phyloP scores from a whole-genome alignment of 1,140 invertebrate genomes.

The Bombus haemorrhoidalis region DNA sequence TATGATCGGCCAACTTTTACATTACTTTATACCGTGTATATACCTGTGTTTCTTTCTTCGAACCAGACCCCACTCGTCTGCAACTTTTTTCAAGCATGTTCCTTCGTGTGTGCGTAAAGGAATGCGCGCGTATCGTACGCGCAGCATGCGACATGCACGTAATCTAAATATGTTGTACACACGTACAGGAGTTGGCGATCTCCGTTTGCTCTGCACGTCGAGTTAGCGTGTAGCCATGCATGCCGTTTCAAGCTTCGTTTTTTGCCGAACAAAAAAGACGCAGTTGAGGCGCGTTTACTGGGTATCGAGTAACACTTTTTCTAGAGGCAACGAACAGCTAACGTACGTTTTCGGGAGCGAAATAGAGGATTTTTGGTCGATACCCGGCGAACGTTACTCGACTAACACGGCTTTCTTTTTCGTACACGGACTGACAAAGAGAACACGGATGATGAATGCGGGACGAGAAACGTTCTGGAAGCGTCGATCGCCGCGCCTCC shows the following conservation, averaged over 20 bases:
- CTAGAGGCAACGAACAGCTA: neutral
- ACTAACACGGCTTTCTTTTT: conserved; percentile 13
- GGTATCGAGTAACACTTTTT: neutral
- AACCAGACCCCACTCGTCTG: conserved; percentile 19
- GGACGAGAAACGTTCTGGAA: conserved; percentile 21
- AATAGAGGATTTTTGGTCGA: neutral
- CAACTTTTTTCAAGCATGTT: conserved; percentile 39
- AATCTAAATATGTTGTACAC: conserved; percentile 54
- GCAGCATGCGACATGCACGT: conserved; percentile 69
- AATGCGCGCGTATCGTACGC: conserved; percentile 1
- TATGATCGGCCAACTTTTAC: conserved; percentile 74
- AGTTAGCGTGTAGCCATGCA: conserved; percentile 37
- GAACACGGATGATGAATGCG: conserved; percentile 25
- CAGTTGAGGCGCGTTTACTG: conserved; percentile 2
- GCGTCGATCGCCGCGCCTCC: neutral
- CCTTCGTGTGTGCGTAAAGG: neutral
- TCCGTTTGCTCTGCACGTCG: conserved; percentile 47
- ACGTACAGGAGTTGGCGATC: conserved; percentile 18
- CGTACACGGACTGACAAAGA: conserved; percentile 36
- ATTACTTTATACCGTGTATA: conserved; percentile 33
- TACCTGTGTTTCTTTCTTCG: conserved; percentile 39
- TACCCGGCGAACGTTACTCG: neutral
- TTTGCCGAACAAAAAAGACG: conserved; percentile 2
- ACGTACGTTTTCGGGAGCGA: too few relatives aligned
- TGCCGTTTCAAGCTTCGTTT: conserved; percentile 18